Base-by-base conservation (phyloP, 2,888 invertebrate genomes). In the Bombylius discolor region DNA sequence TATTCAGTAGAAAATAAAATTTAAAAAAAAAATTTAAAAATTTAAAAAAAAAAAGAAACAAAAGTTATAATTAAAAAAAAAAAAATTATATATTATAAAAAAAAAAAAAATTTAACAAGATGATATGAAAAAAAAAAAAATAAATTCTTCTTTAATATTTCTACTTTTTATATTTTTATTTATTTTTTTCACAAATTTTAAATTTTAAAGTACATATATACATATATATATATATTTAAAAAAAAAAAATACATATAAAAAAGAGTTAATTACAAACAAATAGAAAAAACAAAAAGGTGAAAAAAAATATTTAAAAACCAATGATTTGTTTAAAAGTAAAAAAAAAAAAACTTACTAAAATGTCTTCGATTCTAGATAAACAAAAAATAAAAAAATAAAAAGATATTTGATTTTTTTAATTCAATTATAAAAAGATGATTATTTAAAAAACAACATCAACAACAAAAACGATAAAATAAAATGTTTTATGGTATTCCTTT, bases 1-100 rank as follows among this genome's bases (percentile, higher is more conserved):
- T 73, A 81, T 92, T 74, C 91, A 92, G 84, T 92, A 89, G 70
- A 67, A 63, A 59, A 62, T 59, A 59, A 59, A 55, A 59, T 56
- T 53, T 53, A 52, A 36, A 8, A 36, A 36, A 36, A 42, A 11
- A 5, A 42, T 5, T 4, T 11, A 36, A 36, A 36, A 8, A 36
- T 36, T 36, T 8, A 42, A 42, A 42, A 39, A 39, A 39, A 39
- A 39, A 42, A 42, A 42, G 11, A 42, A 42, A 42, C 39, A 42
- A 42, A 42, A 42, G 11, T 9, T 8, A 36, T 8, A 36, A 36
- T 8, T 8, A 36, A 3, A 36, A 36, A 6, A 36, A 36, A 36
- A 6, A 36, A 36, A 36, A 36, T n/a, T n/a, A n/a, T n/a, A n/a
- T n/a, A n/a, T n/a, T n/a, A n/a, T n/a, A 36, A 36, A 36, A 6